Conservation (phyloP, 2,888 invertebrate species). For the Adineta ricciae region DNA sequence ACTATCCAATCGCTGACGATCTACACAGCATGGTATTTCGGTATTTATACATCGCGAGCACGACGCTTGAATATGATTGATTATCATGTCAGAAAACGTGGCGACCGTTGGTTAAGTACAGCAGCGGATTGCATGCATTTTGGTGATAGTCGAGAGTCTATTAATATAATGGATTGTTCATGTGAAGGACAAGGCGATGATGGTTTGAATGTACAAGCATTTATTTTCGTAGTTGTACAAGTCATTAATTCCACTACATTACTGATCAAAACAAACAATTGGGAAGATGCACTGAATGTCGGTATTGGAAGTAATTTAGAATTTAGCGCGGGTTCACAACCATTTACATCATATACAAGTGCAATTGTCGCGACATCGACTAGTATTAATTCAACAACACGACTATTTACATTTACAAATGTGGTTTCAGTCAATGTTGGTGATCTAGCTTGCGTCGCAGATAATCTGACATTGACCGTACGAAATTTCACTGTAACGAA, state of each 20-base stretch:
- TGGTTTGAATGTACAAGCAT: background rate
- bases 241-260: background rate
- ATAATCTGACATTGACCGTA: background rate
- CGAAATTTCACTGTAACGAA: background rate
- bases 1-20: background rate
- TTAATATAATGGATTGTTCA: background rate
- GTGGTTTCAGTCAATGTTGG: background rate
- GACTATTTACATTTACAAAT: background rate
- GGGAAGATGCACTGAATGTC: background rate
- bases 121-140: background rate
- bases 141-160: background rate
- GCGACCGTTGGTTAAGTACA: background rate
- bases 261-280: background rate
- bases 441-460: background rate
- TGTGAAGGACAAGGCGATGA: background rate
- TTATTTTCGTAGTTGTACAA: background rate
- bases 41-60: background rate
- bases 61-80: background rate
- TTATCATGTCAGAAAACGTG: background rate
- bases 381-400: background rate
- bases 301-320: background rate
- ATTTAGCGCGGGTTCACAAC: background rate
- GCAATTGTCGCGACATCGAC: background rate
- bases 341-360: background rate
- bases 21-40: background rate